Evolutionary conservation across 2,113 vertebrate species (phyloP).

Genomic region (Vombatus ursinus): DNA sequence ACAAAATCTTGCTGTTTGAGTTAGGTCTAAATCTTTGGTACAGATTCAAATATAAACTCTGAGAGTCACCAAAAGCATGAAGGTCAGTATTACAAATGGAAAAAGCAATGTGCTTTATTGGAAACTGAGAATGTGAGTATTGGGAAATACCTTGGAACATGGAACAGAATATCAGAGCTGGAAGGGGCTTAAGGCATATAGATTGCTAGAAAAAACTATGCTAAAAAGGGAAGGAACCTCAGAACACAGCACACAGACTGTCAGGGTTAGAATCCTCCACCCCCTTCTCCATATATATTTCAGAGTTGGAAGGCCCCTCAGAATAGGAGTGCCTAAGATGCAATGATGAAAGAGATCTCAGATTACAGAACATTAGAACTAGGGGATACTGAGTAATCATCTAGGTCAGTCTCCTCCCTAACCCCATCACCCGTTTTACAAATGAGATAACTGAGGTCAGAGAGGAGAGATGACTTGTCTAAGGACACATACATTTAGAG

Average conservation of each 20-base stretch:
- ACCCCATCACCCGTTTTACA: not conserved
- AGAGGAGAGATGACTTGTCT: not conserved
- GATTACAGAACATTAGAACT: not conserved
- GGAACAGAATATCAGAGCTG: not conserved
- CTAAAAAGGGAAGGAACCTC: not conserved
- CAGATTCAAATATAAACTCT: constrained; percentile 37
- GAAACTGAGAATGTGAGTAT: not conserved
- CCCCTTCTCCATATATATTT: not conserved
- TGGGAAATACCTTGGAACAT: not conserved
- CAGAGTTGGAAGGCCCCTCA: not conserved
- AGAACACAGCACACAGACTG: not conserved
- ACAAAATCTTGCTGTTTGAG: constrained; percentile 24
- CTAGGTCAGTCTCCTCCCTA: not conserved
- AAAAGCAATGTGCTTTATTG: not conserved
- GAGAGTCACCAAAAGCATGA: constrained; percentile 31
- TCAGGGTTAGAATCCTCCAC: not conserved
- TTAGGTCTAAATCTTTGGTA: constrained; percentile 45
- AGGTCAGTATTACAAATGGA: constrained; percentile 9
- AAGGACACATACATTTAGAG: not conserved
- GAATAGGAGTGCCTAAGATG: not conserved
- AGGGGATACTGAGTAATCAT: not conserved
- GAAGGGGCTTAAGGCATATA: not conserved
- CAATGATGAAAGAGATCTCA: not conserved
- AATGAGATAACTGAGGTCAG: not conserved
- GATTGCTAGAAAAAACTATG: not conserved